Base-by-base conservation (phyloP, 2,888 invertebrate species). In the Heliconius aoede region DNA sequence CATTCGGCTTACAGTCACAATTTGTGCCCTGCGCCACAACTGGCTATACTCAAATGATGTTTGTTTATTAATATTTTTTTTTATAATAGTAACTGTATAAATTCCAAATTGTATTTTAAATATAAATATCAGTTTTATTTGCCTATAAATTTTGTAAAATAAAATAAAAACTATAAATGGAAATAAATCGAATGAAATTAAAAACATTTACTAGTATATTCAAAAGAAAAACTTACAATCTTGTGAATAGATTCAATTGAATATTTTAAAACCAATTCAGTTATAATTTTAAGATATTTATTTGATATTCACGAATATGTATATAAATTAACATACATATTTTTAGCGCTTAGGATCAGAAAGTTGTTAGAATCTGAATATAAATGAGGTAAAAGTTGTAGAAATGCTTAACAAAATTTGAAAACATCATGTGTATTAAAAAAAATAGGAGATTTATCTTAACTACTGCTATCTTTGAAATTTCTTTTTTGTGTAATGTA, bases 311-410 rank as follows among this genome's bases (percentile, higher is more conserved):
- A 55, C 51, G 11, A 55, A 13, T 30, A 69, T 69, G n/a, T n/a
- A n/a, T n/a, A 24, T 55, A 69, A 30, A 55, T 69, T 69, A 30
- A 32, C 55, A 69, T 69, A 55, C 4, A 69, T 69, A 55, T 55
- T 69, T 55, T 55, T 55, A 69, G 61, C 8, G 40, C 40, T 62
- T 65, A 69, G 69, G 55, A 76, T 69, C 72, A 72, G 78, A 78
- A 78, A 78, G 78, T 78, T 51, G 65, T 62, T 51, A 68, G 67
- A 72, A 40, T 40, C 72, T 76, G 76, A 72, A 78, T 78, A 78
- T 69, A 30, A 76, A 78, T 76, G 69, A 78, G 68, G 76, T 72
- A 78, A 73, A 73, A 78, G 72, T 64, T 75, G 46, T 73, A 74
- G 65, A 76, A 76, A 65, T 65, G 36, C 8, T 24, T 40, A 65